Evolutionary conservation across 1,140 invertebrate genomes (phyloP).

Genomic region (Schlechtendalia chinensis): DNA sequence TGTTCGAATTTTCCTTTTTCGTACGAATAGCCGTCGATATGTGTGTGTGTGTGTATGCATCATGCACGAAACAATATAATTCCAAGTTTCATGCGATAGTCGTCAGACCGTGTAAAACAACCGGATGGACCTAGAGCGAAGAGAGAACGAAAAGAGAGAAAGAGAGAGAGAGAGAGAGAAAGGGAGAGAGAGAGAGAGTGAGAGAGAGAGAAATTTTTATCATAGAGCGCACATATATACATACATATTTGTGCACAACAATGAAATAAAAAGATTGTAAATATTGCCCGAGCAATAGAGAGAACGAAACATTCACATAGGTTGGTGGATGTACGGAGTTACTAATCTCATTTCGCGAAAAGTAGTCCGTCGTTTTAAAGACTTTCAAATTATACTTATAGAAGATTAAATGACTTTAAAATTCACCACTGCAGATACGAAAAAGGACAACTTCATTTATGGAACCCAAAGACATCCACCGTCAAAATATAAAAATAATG

Average conservation of each 20-base stretch:
- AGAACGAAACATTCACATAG: not conserved
- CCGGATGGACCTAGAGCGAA: not conserved
- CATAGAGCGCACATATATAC: not conserved
- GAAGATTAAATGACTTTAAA: no score
- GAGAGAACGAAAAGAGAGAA: no score
- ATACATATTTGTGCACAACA: not conserved
- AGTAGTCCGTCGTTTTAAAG: not conserved
- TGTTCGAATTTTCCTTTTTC: not conserved
- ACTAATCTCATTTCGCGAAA: not conserved
- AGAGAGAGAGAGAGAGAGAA: no score
- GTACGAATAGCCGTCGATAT: not conserved
- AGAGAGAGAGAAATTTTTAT: no score
- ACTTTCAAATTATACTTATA: no score
- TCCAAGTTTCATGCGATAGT: not conserved
- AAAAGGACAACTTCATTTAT: no score
- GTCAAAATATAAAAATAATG: no score
- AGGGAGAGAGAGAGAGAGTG: no score
- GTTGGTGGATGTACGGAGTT: not conserved
- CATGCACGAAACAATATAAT: not conserved
- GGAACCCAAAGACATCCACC: no score
- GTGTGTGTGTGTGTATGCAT: no score
- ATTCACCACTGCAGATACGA: no score
- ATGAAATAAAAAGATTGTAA: constrained; percentile 1
- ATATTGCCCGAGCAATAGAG: not conserved
- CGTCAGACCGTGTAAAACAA: not conserved